Evolutionary conservation across 92 coral and sea anemone genomes (phyloP).

Genomic region (Epizoanthus scotinus): DNA sequence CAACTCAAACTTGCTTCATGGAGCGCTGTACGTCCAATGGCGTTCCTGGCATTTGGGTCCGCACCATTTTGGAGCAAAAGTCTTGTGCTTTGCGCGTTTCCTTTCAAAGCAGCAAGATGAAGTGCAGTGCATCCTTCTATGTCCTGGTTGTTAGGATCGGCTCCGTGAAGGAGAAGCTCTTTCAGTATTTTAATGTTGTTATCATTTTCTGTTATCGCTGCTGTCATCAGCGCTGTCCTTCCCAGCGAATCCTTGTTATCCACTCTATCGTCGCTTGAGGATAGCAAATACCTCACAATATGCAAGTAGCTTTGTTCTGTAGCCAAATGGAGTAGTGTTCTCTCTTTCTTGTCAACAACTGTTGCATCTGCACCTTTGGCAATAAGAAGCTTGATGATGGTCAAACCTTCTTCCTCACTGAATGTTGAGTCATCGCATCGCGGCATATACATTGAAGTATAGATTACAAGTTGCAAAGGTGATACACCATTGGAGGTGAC

Average conservation of each 20-base stretch:
- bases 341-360: conserved; percentile 23
- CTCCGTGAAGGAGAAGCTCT: background rate
- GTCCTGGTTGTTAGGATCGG: background rate
- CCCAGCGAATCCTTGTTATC: conserved; percentile 38
- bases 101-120: conserved; percentile 42
- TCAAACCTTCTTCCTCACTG: conserved; percentile 29
- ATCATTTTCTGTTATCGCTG: background rate
- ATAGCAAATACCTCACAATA: conserved; percentile 19
- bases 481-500: background rate
- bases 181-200: background rate
- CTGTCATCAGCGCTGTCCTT: conserved; percentile 47
- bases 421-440: background rate
- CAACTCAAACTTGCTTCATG: too few relatives aligned
- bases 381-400: conserved; percentile 39
- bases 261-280: conserved; percentile 23
- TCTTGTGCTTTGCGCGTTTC: conserved; percentile 15
- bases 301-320: conserved; percentile 10
- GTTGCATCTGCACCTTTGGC: conserved; percentile 44
- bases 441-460: background rate
- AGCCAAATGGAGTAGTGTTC: conserved; percentile 34
- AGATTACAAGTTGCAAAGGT: conserved; percentile 27
- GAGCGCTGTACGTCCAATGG: conserved; percentile 1
- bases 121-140: conserved; percentile 31
- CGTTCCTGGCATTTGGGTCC: background rate
- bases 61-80: background rate